phyloP scores from a whole-genome alignment of 2,797 vertebrate genomes.

The Tamandua tetradactyla region DNA sequence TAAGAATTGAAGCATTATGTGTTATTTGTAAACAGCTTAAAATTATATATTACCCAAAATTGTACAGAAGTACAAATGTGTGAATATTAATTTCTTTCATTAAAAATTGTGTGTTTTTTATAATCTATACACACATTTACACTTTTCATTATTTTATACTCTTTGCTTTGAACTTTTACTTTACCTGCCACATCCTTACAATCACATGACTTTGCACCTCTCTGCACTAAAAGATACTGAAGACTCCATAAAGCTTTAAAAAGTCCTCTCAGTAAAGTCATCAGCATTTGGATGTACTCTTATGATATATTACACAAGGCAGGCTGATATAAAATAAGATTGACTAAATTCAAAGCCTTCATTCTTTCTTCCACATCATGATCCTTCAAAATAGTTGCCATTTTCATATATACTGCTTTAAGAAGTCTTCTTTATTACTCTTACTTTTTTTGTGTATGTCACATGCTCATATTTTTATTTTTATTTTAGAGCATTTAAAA shows the following conservation, averaged over 20 bases:
- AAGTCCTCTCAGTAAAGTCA: not conserved
- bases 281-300: not conserved
- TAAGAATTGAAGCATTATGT: constrained; percentile 94
- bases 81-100: constrained; percentile 86
- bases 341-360: constrained; percentile 23
- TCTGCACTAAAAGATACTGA: not conserved
- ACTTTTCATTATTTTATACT: constrained; percentile 21
- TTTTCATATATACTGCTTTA: not conserved
- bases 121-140: constrained; percentile 66
- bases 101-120: constrained; percentile 85
- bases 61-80: constrained; percentile 88
- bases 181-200: not conserved
- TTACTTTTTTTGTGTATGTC: not conserved
- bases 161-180: not conserved
- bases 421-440: not conserved
- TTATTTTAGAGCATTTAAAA: not conserved
- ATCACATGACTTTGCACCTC: not conserved
- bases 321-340: constrained; percentile 19
- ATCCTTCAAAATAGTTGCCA: not conserved
- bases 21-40: constrained; percentile 96
- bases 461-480: not conserved
- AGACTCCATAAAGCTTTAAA: not conserved
- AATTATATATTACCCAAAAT: constrained; percentile 87
- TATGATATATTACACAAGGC: not conserved
- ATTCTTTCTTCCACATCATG: not conserved